These are phyloP conservation scores for Selene dorsalis DNA, from an alignment of 2,797 vertebrate genomes.

Conservation along the genomic window DNA sequence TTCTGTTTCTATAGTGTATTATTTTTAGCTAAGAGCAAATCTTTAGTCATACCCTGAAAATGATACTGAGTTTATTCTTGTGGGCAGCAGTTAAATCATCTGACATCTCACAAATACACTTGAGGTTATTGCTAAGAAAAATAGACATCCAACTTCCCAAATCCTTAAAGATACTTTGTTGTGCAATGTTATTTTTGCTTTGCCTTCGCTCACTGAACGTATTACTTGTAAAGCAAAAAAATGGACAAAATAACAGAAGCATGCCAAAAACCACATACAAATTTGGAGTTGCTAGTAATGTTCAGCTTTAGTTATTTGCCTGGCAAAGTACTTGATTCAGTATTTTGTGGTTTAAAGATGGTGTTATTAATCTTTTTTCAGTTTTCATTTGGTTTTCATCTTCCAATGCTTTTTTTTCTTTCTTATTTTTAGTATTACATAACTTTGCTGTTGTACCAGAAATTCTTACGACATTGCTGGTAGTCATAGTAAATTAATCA, in stretches of 20 bases:
- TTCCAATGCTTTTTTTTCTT: not conserved
- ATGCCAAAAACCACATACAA: not conserved
- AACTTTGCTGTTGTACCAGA: not conserved
- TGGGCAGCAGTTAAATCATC: conserved; percentile 20
- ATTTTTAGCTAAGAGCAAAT: conserved; percentile 31
- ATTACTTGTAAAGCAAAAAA: no score
- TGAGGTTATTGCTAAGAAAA: not conserved
- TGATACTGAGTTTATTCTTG: conserved; percentile 22
- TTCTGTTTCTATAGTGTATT: conserved; percentile 10
- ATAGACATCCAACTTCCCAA: not conserved
- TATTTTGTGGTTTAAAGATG: not conserved
- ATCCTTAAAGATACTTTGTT: not conserved
- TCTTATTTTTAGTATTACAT: not conserved
- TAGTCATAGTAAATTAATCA: not conserved
- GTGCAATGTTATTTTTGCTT: not conserved
- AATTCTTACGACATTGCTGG: not conserved
- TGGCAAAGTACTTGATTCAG: not conserved
- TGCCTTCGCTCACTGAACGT: no score
- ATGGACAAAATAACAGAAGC: no score
- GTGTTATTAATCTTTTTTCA: not conserved
- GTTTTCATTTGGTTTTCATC: no score
- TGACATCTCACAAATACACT: conserved; percentile 20
- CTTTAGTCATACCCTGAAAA: conserved; percentile 19
- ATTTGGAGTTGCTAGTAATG: not conserved
- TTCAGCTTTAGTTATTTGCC: not conserved